Evolutionary conservation across 2,797 vertebrate species (phyloP).

Genomic region (Cheirogaleus major): DNA sequence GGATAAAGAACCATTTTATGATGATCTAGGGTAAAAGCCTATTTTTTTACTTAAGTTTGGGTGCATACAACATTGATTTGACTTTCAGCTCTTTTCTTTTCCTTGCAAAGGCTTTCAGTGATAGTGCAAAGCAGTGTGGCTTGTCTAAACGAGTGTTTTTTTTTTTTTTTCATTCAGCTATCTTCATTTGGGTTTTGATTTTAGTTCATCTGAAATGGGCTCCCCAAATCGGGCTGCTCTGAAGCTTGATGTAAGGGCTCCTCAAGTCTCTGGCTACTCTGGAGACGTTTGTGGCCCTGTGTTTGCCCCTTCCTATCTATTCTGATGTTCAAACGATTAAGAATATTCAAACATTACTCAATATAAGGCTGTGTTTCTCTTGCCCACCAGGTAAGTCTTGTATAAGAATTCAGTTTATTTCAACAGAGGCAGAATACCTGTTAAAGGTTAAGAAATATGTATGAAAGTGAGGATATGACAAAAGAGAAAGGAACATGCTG

Average conservation of each 20-base stretch:
- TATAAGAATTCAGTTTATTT: background rate
- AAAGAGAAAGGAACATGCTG: background rate
- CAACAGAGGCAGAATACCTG: background rate
- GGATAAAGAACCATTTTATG: background rate
- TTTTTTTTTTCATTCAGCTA: background rate
- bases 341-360: background rate
- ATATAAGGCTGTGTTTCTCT: background rate
- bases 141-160: background rate
- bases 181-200: background rate
- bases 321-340: background rate
- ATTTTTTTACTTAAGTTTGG: background rate
- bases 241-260: background rate
- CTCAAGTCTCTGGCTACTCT: background rate
- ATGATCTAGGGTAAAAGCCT: background rate
- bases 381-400: background rate
- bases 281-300: background rate
- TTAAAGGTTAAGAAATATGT: background rate
- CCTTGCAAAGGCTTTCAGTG: background rate
- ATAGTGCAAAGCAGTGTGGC: background rate
- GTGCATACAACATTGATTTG: background rate
- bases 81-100: background rate
- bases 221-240: background rate
- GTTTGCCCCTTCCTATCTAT: background rate
- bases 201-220: background rate
- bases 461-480: background rate